A percentile compares a stretch with the other conserved stretches of the same genome.
Conservation (phyloP, 2,797 vertebrate genomes). For the Mormyrus proboscirostris region DNA sequence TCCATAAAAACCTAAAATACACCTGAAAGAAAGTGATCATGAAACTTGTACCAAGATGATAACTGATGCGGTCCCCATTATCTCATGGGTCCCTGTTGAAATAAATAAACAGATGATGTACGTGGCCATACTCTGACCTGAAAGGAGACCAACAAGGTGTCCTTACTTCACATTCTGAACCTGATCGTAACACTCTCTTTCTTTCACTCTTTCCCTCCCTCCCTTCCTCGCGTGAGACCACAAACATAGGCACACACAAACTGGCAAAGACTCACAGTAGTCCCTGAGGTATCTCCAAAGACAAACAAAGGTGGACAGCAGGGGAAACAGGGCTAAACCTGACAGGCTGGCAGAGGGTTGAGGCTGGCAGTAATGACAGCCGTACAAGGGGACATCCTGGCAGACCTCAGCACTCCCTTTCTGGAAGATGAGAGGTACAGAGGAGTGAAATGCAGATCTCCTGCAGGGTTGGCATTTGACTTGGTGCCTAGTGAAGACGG, state of each 20-base stretch:
- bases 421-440: not conserved
- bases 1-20: not conserved
- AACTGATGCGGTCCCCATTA: not conserved
- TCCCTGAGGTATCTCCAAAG: slow-evolving; percentile 15
- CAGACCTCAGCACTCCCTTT: not conserved
- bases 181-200: not conserved
- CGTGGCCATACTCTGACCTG: slow-evolving; percentile 8
- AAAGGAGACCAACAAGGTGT: slow-evolving; percentile 12
- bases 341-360: slow-evolving; percentile 18
- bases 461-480: slow-evolving; percentile 17
- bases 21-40: not conserved
- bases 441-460: not conserved
- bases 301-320: slow-evolving; percentile 27
- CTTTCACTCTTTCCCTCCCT: not conserved
- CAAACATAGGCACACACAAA: not conserved
- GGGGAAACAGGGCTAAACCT: slow-evolving; percentile 1
- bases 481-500: not conserved
- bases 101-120: not conserved
- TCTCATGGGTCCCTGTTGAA: not conserved
- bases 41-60: not conserved
- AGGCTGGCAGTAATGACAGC: slow-evolving; percentile 24
- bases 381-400: slow-evolving; percentile 20
- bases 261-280: not conserved
- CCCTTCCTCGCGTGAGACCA: not conserved
- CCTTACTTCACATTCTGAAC: not conserved